Evolutionary conservation across 2,797 vertebrate species (phyloP).

Genomic region (Acanthurus tractus): DNA sequence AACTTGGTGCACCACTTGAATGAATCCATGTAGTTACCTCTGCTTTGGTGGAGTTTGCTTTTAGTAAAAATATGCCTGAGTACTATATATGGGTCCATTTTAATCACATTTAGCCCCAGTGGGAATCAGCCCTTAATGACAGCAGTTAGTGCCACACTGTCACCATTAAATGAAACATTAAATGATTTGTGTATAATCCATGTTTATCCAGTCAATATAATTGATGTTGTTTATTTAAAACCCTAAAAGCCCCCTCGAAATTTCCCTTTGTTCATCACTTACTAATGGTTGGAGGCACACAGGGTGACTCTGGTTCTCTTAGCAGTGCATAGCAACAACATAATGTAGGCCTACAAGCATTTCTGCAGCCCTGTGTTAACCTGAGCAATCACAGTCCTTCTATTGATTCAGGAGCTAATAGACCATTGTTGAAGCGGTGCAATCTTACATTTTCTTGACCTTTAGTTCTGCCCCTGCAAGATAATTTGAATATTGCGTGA

Average conservation of each 20-base stretch:
- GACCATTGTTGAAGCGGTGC: slow-evolving; percentile 17
- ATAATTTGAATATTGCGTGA: slow-evolving; percentile 6
- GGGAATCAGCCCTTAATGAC: slow-evolving; percentile 23
- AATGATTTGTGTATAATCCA: neutral
- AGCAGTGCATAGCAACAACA: slow-evolving; percentile 21
- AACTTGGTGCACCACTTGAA: neutral
- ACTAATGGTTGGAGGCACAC: slow-evolving; percentile 13
- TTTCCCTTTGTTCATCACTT: slow-evolving; percentile 30
- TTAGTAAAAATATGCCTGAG: neutral
- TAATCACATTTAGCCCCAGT: slow-evolving; percentile 14
- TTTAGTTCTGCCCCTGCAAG: slow-evolving; percentile 6
- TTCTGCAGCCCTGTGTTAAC: neutral
- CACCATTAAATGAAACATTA: slow-evolving; percentile 8
- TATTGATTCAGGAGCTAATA: slow-evolving; percentile 29
- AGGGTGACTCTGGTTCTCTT: neutral
- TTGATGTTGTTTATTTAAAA: slow-evolving; percentile 48
- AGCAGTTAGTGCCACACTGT: slow-evolving; percentile 17
- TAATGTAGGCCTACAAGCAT: slow-evolving; percentile 8
- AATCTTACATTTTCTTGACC: slow-evolving; percentile 19
- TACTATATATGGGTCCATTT: neutral
- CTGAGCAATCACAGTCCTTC: slow-evolving; percentile 1
- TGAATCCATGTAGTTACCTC: neutral
- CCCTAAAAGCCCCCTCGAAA: slow-evolving; percentile 42
- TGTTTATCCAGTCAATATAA: slow-evolving; percentile 39
- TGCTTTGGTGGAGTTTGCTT: neutral